Evolutionary conservation across 2,888 invertebrate genomes (phyloP), one percentile per base, ranked within the genome.

Genomic region (Ecliptopera silaceata): DNA sequence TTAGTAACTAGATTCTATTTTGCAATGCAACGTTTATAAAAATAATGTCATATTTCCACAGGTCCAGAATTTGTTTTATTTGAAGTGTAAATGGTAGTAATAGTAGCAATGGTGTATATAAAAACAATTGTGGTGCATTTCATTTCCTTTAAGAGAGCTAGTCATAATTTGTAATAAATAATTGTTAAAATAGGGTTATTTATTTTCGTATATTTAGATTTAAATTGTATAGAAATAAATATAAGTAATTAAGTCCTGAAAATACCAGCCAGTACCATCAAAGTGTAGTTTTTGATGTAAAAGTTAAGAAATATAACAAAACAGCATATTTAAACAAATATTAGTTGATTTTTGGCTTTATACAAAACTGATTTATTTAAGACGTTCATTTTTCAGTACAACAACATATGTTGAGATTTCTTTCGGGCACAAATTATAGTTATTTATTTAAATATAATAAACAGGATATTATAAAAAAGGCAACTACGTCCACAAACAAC

Each of bases 81-180:
- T 4, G 12, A 31, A 4, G 38, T 49, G 29, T 63, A 64, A 63
- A 59, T 66, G 64, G 71, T 64, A 68, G n/a, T n/a, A n/a, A n/a
- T n/a, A n/a, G n/a, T n/a, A n/a, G n/a, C n/a, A n/a, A n/a, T n/a
- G 66, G 63, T 72, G 72, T 74, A 71, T 71, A 66, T 64, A 77
- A 72, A 71, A 77, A 74, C 6, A 75, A 71, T 70, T 69, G 67
- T 84, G 87, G 86, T 88, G 87, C 86, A 82, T 86, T 84, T 82
- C 64, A 72, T 80, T 84, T 86, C 76, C 79, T 84, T 82, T 71
- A 75, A 69, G 75, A 76, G 68, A 82, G 64, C 89, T 88, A 89
- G 88, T 89, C 89, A 88, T 86, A 85, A 80, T 70, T 64, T 77
- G 69, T 74, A 69, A 69, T 61, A 68, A 71, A 72, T 68, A 59